A percentile compares a stretch with the other conserved stretches of the same genome.
Evolutionary conservation across 2,888 invertebrate genomes (phyloP).

Genomic region (Aelia acuminata): DNA sequence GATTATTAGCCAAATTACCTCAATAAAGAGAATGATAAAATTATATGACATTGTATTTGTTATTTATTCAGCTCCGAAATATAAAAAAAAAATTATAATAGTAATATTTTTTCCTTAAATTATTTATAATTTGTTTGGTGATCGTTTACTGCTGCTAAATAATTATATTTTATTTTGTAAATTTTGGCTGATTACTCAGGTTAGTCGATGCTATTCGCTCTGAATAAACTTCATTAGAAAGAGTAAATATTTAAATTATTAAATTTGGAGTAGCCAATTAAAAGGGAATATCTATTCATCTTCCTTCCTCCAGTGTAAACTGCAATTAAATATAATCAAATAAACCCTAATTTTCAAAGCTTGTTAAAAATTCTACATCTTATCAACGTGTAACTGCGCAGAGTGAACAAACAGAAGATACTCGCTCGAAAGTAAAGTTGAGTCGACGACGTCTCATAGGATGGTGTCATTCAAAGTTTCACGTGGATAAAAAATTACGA

Average conservation of each 20-base stretch:
- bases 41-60: too few species aligned
- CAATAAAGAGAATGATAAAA: too few species aligned
- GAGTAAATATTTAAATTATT: background rate
- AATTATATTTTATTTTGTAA: background rate
- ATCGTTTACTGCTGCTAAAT: too few species aligned
- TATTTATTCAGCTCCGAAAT: too few species aligned
- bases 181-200: background rate
- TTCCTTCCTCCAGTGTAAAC: background rate
- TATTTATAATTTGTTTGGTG: too few species aligned
- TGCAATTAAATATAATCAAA: background rate
- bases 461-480: background rate
- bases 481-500: background rate
- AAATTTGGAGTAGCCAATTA: background rate
- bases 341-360: background rate
- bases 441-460: background rate
- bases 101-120: too few species aligned
- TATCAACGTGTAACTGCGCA: background rate
- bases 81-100: too few species aligned
- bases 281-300: background rate
- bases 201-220: background rate
- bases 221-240: background rate
- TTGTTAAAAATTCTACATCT: background rate
- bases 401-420: background rate
- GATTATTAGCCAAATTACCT: too few species aligned
- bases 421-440: background rate